Evolutionary conservation across 2,888 invertebrate genomes (phyloP), one percentile per base, ranked within the genome.

Genomic region (Myopa tessellatipennis): DNA sequence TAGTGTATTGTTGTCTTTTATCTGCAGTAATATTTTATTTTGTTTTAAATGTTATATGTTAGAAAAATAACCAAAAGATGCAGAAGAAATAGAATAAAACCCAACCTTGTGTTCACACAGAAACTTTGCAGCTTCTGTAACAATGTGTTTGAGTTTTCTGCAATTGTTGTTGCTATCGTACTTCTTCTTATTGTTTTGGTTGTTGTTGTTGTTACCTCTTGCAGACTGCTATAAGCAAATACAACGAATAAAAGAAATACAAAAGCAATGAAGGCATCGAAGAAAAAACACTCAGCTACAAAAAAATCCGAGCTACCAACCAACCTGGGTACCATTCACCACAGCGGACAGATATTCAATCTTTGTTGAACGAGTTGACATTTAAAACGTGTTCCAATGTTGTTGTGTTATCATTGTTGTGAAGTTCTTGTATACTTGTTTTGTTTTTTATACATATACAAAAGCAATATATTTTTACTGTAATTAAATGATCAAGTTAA

Each of bases 291-390:
- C n/a, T 55, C 55, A 55, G 55, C n/a, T n/a, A n/a, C n/a, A n/a
- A n/a, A n/a, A n/a, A n/a, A 14, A n/a, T 16, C 55, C 14, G 10
- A 55, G n/a, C 55, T 14, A 65, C 36, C 38, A 36, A 65, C 36
- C 10, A 38, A n/a, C 16, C 50, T 63, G 26, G 18, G 16, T 26
- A 61, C 67, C 55, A 67, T 67, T 55, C 38, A 74, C 67, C 52
- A 68, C 55, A 38, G 18, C 55, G 40, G 4, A 68, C 65, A 52
- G 67, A 60, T 40, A 74, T 36, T 65, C 74, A 67, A 67, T 65
- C 74, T 74, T 50, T 18, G n/a, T 5, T 34, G 40, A 55, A 67
- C 73, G n/a, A 67, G 68, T 67, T 74, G 74, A 74, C 74, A 74
- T 74, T 74, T 74, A 74, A 74, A 67, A 68, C 68, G 68, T 63